phyloP scores from a whole-genome alignment of 2,797 vertebrate species.

The Amblyopsis hoosieri region DNA sequence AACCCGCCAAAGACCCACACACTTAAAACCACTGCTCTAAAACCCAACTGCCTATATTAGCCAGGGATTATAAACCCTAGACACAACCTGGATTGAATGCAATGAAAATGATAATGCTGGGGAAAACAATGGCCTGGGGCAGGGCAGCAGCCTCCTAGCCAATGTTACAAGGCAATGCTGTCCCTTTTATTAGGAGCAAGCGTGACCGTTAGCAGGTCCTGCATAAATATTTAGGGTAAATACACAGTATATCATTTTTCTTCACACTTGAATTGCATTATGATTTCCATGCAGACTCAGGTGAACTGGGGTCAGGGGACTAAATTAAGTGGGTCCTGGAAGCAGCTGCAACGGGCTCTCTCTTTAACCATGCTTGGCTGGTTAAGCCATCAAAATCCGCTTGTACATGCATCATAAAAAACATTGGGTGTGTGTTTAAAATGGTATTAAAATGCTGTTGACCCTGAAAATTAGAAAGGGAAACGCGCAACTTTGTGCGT shows the following conservation, averaged over 20 bases:
- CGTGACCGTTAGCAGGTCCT: conserved; percentile 88
- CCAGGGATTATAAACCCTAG: conserved; percentile 68
- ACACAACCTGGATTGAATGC: conserved; percentile 71
- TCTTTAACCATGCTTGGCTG: conserved; percentile 99
- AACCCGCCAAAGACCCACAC: conserved; percentile 53
- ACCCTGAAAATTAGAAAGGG: conserved; percentile 93
- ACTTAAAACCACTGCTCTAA: conserved; percentile 60
- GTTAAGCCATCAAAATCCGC: conserved; percentile 97
- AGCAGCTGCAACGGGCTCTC: conserved; percentile 93
- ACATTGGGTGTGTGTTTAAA: conserved; percentile 91
- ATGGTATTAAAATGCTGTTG: conserved; percentile 92
- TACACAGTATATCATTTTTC: conserved; percentile 98
- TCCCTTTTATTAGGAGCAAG: conserved; percentile 81
- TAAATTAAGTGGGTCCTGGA: conserved; percentile 96
- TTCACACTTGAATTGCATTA: conserved; percentile 98
- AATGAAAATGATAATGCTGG: conserved; percentile 80
- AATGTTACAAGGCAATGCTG: conserved; percentile 80
- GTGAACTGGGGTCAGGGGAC: conserved; percentile 96
- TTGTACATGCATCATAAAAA: conserved; percentile 97
- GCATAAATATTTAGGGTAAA: conserved; percentile 96
- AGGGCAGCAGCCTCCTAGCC: conserved; percentile 63
- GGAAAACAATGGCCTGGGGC: conserved; percentile 75
- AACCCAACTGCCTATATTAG: conserved; percentile 60
- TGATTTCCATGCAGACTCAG: conserved; percentile 97
- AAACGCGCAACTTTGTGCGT: conserved; percentile 87